Base-by-base conservation (phyloP, 2,888 invertebrate species). In the Drosophila mimetica region DNA sequence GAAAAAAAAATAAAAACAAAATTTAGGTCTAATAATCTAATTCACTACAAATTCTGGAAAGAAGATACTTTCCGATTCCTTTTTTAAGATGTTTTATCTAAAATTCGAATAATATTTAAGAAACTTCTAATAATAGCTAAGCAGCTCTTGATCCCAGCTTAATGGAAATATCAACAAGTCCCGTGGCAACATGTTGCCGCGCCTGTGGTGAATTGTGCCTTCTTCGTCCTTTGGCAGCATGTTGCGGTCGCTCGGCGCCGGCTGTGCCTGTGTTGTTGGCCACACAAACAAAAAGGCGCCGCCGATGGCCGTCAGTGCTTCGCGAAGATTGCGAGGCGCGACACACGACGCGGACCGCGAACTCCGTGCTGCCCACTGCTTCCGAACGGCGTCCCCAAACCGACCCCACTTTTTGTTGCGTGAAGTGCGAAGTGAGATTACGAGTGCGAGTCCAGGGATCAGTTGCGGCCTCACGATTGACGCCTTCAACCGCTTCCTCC, bases 401-500 rank as follows among this genome's bases (percentile, higher is more conserved):
- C n/a, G n/a, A n/a, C n/a, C n/a, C n/a, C n/a, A n/a, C n/a, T n/a
- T n/a, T 50, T 53, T 44, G 42, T 47, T 63, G 39, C 51, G 54
- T 65, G 66, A 67, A 30, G 6, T 52, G 42, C 51, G 58, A 80
- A 67, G 71, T 60, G 42, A 57, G 46, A 54, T 58, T 75, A 71
- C 47, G 34, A 16, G 41, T 41, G 20, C 20, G 25, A 22, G 16
- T 28, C 25, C 2, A 14, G 22, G 44, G 44, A 44, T 44, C 44
- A 25, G 9, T n/a, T n/a, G 18, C 4, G 66, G 82, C 82, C 72
- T 84, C 85, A 82, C 76, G 37, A 82, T 82, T 75, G 59, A 51
- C 61, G 50, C 73, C 59, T 54, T 65, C 18, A 34, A 61, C 18
- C 65, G 70, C 16, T 76, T 69, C 47, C 64, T 70, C 25, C 42